phyloP scores from a whole-genome alignment of 2,888 invertebrate species.

The Lepidocyrtoides sp. region DNA sequence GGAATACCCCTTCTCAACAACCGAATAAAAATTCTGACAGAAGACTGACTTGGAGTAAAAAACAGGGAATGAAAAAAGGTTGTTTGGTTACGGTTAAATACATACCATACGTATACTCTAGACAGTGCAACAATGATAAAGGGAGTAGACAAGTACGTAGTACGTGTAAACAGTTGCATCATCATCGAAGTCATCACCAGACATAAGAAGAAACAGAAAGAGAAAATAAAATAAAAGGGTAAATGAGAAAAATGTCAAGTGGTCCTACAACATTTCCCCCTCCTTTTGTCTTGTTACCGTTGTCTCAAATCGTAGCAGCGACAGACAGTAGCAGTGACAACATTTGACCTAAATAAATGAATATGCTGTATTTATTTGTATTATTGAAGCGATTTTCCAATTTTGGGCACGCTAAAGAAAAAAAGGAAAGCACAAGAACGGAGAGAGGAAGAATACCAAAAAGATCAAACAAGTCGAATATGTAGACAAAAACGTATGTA shows the following conservation, averaged over 20 bases:
- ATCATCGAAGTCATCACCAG: not conserved
- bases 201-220: not conserved
- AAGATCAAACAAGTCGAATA: constrained; percentile 6
- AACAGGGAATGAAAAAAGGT: not conserved
- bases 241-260: constrained; percentile 70
- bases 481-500: not conserved
- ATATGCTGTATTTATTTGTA: constrained; percentile 47
- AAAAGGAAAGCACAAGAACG: not conserved
- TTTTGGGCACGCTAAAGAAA: constrained; percentile 10
- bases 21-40: constrained; percentile 5
- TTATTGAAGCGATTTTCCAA: constrained; percentile 49
- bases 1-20: constrained; percentile 49
- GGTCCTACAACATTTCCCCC: constrained; percentile 11
- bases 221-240: constrained; percentile 1
- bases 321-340: not conserved
- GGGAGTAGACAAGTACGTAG: not conserved
- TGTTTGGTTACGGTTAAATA: constrained; percentile 9
- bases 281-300: not conserved
- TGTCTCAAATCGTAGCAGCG: constrained; percentile 33
- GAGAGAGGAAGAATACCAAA: not conserved
- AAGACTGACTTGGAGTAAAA: not conserved
- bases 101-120: too few relatives aligned
- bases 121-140: constrained; percentile 29
- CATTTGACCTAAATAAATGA: constrained; percentile 70
- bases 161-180: not conserved